phyloP scores from a whole-genome alignment of 1,140 invertebrate genomes.

The Notospermus geniculatus region DNA sequence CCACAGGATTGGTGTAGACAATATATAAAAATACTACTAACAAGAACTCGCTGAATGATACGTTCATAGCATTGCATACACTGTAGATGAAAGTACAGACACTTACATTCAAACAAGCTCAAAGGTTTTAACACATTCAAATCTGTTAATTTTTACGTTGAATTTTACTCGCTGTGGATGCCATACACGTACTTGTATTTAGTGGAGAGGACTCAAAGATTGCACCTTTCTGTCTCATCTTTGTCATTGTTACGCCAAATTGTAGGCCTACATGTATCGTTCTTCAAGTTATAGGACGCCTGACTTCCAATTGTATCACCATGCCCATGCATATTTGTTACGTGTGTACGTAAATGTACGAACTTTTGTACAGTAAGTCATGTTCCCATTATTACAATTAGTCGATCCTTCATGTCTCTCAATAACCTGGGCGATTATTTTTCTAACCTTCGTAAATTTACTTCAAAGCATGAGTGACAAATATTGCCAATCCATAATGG shows the following conservation, averaged over 20 bases:
- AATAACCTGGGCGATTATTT: slow-evolving; percentile 8
- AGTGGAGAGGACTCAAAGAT: too few species aligned
- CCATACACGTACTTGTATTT: too few species aligned
- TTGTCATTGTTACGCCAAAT: too few species aligned
- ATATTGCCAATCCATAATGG: neutral
- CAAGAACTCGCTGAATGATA: neutral
- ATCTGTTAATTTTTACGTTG: too few species aligned
- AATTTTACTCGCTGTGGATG: too few species aligned
- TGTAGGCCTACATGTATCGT: too few species aligned
- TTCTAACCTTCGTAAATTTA: slow-evolving; percentile 3
- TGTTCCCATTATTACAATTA: neutral
- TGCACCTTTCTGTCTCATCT: too few species aligned
- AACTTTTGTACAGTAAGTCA: slow-evolving; percentile 5
- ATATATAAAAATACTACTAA: neutral
- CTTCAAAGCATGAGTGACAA: neutral
- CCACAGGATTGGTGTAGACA: neutral
- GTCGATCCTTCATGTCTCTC: slow-evolving; percentile 8
- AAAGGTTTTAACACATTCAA: too few species aligned
- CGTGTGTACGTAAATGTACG: slow-evolving; percentile 4
- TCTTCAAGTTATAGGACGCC: too few species aligned
- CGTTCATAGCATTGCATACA: too few species aligned
- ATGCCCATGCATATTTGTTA: slow-evolving; percentile 7
- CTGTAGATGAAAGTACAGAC: too few species aligned
- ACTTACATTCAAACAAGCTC: too few species aligned
- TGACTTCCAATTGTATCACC: slow-evolving; percentile 3